Evolutionary conservation across 1,140 invertebrate species (phyloP).

Genomic region (Lamellibrachia luymesi): DNA sequence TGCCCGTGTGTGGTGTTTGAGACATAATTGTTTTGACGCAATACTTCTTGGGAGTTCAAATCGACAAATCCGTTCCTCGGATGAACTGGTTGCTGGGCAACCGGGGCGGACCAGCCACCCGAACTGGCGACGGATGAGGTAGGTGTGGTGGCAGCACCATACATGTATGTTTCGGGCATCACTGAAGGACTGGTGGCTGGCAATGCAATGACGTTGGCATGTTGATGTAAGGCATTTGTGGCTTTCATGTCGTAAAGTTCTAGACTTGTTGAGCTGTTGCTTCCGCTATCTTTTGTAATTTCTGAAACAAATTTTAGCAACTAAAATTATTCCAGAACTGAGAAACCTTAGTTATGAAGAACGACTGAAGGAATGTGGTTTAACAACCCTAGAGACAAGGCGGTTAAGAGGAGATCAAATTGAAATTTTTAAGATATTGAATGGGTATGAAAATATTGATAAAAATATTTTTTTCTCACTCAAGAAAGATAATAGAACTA

Average conservation of each 20-base stretch:
- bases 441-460: no score
- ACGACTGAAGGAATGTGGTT: no score
- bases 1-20: not conserved
- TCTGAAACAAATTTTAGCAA: conserved; percentile 59
- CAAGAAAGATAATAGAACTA: no score
- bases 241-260: conserved; percentile 12
- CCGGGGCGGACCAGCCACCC: not conserved
- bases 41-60: not conserved
- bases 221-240: conserved; percentile 7
- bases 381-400: no score
- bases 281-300: conserved; percentile 71
- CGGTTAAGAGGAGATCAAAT: no score
- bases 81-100: not conserved
- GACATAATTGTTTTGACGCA: not conserved
- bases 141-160: conserved; percentile 12
- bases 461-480: no score
- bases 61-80: not conserved
- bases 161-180: conserved; percentile 22
- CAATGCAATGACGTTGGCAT: conserved; percentile 17
- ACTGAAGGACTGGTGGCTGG: conserved; percentile 21
- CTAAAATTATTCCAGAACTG: not conserved
- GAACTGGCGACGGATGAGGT: not conserved
- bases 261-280: conserved; percentile 22
- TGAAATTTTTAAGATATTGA: no score
- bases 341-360: no score